Evolutionary conservation across 1,140 invertebrate species (phyloP).

Genomic region (Steinernema khuongi): DNA sequence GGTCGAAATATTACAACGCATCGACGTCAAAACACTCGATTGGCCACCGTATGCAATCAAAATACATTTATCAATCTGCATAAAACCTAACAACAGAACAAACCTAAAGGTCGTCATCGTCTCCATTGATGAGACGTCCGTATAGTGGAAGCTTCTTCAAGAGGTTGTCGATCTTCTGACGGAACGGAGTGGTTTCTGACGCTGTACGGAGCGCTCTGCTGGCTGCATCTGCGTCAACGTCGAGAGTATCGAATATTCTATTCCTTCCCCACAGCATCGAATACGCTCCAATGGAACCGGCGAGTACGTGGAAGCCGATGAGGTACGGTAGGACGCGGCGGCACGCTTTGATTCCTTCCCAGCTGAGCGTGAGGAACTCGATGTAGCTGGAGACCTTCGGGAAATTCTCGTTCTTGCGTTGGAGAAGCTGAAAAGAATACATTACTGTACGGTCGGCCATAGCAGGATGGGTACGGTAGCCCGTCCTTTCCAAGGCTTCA

Average conservation of each 20-base stretch:
- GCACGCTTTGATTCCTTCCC: background rate
- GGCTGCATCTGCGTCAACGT: background rate
- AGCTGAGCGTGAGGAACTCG: background rate
- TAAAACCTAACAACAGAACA: no score
- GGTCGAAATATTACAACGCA: background rate
- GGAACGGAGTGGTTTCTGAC: background rate
- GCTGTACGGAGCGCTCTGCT: background rate
- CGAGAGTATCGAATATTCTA: background rate
- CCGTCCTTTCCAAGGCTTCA: no score
- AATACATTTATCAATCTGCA: background rate
- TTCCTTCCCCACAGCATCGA: background rate
- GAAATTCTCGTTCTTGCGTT: background rate
- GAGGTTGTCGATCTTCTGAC: background rate
- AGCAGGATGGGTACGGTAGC: no score
- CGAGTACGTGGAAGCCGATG: background rate
- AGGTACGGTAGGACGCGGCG: background rate
- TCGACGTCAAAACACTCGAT: background rate
- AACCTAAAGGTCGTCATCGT: background rate
- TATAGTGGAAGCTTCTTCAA: background rate
- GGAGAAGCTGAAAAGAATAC: background rate
- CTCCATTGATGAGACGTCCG: background rate
- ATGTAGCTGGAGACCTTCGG: background rate
- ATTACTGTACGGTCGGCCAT: no score
- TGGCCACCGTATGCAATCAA: background rate
- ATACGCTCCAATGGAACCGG: background rate